Evolutionary conservation across 1,140 invertebrate species (phyloP), one percentile per base, ranked within the genome.

Genomic region (Melipona quadrifasciata): DNA sequence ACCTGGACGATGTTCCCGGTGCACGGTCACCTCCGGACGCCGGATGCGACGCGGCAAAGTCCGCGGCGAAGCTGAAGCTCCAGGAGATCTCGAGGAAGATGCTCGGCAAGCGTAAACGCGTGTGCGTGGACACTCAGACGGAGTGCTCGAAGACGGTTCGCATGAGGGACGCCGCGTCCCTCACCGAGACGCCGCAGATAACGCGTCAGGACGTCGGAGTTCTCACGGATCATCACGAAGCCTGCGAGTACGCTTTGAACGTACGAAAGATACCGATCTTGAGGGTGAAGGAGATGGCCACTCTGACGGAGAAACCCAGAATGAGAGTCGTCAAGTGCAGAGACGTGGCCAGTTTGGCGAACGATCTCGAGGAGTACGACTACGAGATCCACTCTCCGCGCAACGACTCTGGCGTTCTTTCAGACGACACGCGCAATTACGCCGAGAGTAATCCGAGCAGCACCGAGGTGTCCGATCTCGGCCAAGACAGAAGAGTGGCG

Each of bases 81-180:
- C 93, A 94, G 85, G 94, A 94, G 84, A 94, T 94, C 78, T 94
- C 93, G 2, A 90, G 93, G 31, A 94, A 93, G 80, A 94, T 94
- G 94, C 77, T 94, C 78, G 96, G 96, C 82, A 95, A 95, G 90
- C 92, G 94, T 11, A 90, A 93, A 76, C 93, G 94, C 85, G 95
- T 96, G 34, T 95, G 95, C 89, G 95, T 95, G 75, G 95, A 96
- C 72, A 96, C 96, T 4, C 96, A 97, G 93, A 96, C 96, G 11
- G 95, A 95, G 80, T 87, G 90, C 70, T 89, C 90, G 39, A 93
- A 93, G 21, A 95, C 95, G 3, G 89, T 95, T 24, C 92, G 96
- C 14, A 94, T 96, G 4, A 96, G 95, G 91, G 96, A 97, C 90
- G 95, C 95, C 55, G 95, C 93, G 2, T 95, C 95, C 0, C 39